phyloP scores from a whole-genome alignment of 1,140 invertebrate genomes.

The Sinella curviseta region DNA sequence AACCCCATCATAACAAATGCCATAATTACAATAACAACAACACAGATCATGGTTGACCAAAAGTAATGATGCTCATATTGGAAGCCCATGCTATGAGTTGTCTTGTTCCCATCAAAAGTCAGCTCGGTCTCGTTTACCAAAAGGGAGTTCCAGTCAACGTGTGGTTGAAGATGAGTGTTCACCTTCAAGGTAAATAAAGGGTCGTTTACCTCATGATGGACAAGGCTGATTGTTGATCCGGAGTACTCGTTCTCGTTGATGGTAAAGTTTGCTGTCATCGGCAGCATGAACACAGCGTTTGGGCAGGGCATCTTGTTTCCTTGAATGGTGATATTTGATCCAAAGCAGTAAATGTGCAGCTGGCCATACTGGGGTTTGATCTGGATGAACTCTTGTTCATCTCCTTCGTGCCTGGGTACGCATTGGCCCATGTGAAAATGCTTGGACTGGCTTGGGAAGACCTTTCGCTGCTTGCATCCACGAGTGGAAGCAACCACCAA shows the following conservation, averaged over 20 bases:
- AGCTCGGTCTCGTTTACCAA: too few relatives aligned
- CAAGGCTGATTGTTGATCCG: background rate
- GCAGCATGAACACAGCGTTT: background rate
- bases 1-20: too few relatives aligned
- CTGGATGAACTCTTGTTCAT: conserved; percentile 22
- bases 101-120: too few relatives aligned
- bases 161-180: background rate
- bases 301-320: background rate
- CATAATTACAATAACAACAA: too few relatives aligned
- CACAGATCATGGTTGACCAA: too few relatives aligned
- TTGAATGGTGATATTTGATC: background rate
- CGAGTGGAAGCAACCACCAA: background rate
- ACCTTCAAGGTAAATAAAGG: background rate
- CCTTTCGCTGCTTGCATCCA: background rate
- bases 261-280: background rate
- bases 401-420: background rate
- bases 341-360: conserved; percentile 27
- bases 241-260: conserved; percentile 18
- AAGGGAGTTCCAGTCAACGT: too few relatives aligned
- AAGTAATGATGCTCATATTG: too few relatives aligned
- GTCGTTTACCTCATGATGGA: background rate
- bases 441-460: background rate
- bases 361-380: conserved; percentile 3
- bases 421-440: background rate
- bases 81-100: too few relatives aligned